Evolutionary conservation across 2,113 vertebrate genomes (phyloP).

Genomic region (Balaeniceps rex): DNA sequence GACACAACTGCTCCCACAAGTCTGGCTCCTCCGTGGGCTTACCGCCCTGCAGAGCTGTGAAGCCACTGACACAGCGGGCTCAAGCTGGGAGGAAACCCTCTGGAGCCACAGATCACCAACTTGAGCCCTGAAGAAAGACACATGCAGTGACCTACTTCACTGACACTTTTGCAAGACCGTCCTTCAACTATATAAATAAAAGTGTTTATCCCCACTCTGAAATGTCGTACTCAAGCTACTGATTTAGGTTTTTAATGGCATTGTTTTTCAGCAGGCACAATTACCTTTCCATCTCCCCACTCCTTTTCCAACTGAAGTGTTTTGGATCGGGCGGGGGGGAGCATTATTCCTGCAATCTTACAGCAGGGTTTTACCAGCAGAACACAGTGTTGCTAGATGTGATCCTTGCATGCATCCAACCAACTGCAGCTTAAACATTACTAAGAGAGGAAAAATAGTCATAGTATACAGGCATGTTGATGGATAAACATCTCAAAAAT

Average conservation of each 20-base stretch:
- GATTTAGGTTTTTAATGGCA: not conserved
- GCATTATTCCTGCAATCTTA: not conserved
- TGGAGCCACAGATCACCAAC: not conserved
- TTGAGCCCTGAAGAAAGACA: not conserved
- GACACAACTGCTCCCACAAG: not conserved
- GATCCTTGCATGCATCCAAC: not conserved
- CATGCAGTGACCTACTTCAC: not conserved
- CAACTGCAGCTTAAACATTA: not conserved
- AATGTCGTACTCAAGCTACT: not conserved
- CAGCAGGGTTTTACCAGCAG: not conserved
- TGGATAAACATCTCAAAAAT: not conserved
- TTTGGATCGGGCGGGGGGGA: not conserved
- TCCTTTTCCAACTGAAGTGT: not conserved
- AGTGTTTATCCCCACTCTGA: not conserved
- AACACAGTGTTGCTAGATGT: not conserved
- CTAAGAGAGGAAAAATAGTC: not conserved
- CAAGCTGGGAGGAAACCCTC: not conserved
- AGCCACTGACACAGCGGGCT: not conserved
- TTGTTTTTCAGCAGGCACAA: not conserved
- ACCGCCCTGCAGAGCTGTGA: fast-evolving
- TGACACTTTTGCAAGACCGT: not conserved
- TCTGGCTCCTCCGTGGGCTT: not conserved
- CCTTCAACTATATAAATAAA: fast-evolving
- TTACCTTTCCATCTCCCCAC: not conserved
- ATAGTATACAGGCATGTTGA: not conserved